phyloP scores from a whole-genome alignment of 2,113 vertebrate species.

The Lepidothrix coronata region DNA sequence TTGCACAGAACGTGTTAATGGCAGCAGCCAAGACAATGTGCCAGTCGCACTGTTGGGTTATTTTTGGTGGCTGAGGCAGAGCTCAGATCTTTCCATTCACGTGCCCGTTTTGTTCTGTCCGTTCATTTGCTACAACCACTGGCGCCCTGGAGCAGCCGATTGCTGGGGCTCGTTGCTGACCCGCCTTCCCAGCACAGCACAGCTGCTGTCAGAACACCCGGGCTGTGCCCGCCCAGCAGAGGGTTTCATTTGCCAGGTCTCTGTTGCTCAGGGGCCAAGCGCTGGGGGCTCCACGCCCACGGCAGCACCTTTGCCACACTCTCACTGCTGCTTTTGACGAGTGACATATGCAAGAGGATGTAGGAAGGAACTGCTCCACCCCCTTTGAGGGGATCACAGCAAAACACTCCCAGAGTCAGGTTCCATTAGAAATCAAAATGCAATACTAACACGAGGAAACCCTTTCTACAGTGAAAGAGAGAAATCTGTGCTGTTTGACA shows the following conservation, averaged over 20 bases:
- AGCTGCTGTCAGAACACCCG: background rate
- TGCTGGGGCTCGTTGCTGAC: background rate
- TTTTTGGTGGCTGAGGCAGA: background rate
- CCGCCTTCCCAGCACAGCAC: background rate
- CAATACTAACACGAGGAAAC: background rate
- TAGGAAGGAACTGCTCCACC: background rate
- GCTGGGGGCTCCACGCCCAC: background rate
- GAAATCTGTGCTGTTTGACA: background rate
- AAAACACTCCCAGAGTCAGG: background rate
- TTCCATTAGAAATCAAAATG: background rate
- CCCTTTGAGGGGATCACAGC: background rate
- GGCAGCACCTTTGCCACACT: background rate
- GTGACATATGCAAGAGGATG: rapidly evolving
- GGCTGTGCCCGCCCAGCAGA: rapidly evolving
- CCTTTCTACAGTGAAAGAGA: background rate
- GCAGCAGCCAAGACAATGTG: background rate
- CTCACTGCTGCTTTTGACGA: background rate
- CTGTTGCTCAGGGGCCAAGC: rapidly evolving
- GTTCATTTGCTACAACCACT: background rate
- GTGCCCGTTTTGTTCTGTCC: background rate
- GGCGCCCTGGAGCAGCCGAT: background rate
- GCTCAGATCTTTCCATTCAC: background rate
- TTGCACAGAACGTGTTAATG: background rate
- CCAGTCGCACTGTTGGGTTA: background rate
- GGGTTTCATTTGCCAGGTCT: background rate